A percentile compares a stretch with the other conserved stretches of the same genome.
These are phyloP conservation scores for Rhinolophus sinicus DNA, from an alignment of 2,113 vertebrate genomes.

Conservation along the genomic window DNA sequence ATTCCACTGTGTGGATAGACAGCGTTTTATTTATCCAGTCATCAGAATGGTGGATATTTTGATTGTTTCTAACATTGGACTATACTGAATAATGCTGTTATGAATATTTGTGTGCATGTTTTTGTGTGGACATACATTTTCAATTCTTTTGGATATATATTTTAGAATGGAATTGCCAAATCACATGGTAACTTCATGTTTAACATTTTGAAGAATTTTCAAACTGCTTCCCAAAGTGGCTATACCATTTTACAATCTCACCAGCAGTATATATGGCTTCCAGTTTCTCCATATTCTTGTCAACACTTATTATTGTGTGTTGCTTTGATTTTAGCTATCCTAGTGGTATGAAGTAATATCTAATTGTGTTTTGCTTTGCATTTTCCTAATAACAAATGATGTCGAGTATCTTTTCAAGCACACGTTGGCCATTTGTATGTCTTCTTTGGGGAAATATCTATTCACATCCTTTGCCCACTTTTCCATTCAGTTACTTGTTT, in stretches of 20 bases:
- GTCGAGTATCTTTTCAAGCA: conserved; percentile 16
- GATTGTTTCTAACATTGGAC: not conserved
- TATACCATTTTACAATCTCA: conserved; percentile 21
- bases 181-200: conserved; percentile 4
- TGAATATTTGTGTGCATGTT: not conserved
- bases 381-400: conserved; percentile 30
- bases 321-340: conserved; percentile 43
- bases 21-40: not conserved
- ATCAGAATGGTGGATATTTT: conserved; percentile 1
- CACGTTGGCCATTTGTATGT: not conserved
- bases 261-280: not conserved
- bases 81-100: conserved; percentile 22
- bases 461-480: conserved; percentile 38
- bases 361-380: conserved; percentile 12
- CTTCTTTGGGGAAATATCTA: conserved; percentile 33
- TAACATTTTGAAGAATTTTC: conserved; percentile 13
- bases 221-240: not conserved
- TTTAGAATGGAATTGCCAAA: not conserved
- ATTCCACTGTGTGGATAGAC: not conserved
- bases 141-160: not conserved
- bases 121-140: not conserved
- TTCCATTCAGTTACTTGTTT: conserved; percentile 7
- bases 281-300: not conserved
- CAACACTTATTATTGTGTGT: not conserved
- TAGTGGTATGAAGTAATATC: not conserved